phyloP scores from a whole-genome alignment of 1,140 invertebrate species.

The Myzus persicae region DNA sequence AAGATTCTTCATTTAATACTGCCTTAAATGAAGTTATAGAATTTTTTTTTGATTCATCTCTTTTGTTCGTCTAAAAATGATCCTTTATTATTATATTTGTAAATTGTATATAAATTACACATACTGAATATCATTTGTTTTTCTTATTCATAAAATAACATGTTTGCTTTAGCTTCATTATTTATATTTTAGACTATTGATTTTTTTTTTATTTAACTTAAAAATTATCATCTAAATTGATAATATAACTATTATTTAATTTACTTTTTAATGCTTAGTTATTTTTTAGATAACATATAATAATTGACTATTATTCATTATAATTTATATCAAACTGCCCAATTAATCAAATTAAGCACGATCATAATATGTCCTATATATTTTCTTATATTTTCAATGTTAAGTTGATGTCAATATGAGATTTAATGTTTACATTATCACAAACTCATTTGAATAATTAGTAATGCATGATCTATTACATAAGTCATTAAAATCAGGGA shows the following conservation, averaged over 20 bases:
- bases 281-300: not conserved
- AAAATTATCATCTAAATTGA: not conserved
- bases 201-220: not conserved
- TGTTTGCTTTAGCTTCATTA: not conserved
- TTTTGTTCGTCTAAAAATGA: not conserved
- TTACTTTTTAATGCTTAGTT: not conserved
- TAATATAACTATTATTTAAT: not conserved
- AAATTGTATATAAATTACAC: not conserved
- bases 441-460: no score
- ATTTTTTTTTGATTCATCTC: not conserved
- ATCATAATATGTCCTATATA: not conserved
- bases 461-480: no score
- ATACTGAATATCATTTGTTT: not conserved
- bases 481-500: no score
- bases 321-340: not conserved
- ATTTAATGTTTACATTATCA: no score
- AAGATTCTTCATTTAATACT: not conserved
- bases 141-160: not conserved
- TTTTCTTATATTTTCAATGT: not conserved
- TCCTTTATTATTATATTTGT: not conserved
- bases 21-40: not conserved
- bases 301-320: not conserved
- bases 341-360: not conserved
- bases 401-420: no score
- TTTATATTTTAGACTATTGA: not conserved